A percentile compares a stretch with the other conserved stretches of the same genome.
Conservation (phyloP, 1,140 invertebrate genomes). For the Neelides sp. region DNA sequence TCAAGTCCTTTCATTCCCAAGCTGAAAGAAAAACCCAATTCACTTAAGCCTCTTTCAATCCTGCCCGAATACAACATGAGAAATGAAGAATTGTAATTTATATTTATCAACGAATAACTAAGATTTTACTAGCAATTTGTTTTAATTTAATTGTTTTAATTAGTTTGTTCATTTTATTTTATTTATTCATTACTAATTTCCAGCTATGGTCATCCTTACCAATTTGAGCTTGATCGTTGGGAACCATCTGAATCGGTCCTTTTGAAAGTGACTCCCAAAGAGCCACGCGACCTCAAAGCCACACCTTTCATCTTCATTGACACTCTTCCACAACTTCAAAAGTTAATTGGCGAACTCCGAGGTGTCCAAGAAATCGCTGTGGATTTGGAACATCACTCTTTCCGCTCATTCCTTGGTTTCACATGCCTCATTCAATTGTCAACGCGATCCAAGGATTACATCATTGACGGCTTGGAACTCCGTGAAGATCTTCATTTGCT, state of each 20-base stretch:
- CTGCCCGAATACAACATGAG: slow-evolving; percentile 52
- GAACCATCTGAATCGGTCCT: slow-evolving; percentile 42
- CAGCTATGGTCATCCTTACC: slow-evolving; percentile 77
- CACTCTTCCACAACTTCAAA: slow-evolving; percentile 48
- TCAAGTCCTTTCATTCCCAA: slow-evolving; percentile 60
- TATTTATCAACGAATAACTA: slow-evolving; percentile 33
- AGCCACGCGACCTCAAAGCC: slow-evolving; percentile 42
- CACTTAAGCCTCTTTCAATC: slow-evolving; percentile 62
- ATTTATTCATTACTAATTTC: slow-evolving; percentile 34
- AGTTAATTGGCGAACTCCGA: slow-evolving; percentile 52
- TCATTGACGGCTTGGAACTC: slow-evolving; percentile 76
- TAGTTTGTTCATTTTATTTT: neutral
- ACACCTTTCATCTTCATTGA: slow-evolving; percentile 57
- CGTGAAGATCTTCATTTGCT: slow-evolving; percentile 67
- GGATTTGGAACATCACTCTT: slow-evolving; percentile 74
- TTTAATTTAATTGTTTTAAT: neutral
- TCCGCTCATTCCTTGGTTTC: slow-evolving; percentile 66
- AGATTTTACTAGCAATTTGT: slow-evolving; percentile 9
- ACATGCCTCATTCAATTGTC: slow-evolving; percentile 94
- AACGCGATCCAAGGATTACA: slow-evolving; percentile 68
- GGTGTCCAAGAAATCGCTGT: slow-evolving; percentile 61
- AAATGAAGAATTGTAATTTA: slow-evolving; percentile 37
- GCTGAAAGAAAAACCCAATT: slow-evolving; percentile 78
- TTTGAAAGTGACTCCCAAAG: slow-evolving; percentile 29
- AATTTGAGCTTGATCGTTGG: slow-evolving; percentile 66